phyloP scores from a whole-genome alignment of 2,888 invertebrate genomes.

The Megastigmus dorsalis region DNA sequence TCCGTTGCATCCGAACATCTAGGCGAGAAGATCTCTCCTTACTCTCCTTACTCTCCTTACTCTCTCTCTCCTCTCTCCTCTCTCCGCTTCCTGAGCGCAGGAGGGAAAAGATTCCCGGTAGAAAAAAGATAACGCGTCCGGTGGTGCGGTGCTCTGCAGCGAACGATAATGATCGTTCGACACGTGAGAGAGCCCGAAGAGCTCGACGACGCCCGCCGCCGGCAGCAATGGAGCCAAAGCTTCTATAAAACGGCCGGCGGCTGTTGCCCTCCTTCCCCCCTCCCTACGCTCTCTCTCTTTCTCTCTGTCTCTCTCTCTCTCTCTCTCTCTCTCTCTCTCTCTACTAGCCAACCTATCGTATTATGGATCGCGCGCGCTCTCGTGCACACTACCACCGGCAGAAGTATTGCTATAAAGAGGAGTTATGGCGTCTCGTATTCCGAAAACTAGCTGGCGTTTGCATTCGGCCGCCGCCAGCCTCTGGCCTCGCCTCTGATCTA shows the following conservation, averaged over 20 bases:
- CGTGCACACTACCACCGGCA: neutral
- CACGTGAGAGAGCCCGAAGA: conserved; percentile 11
- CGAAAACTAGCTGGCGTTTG: conserved; percentile 49
- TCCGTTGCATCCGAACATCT: too few species aligned
- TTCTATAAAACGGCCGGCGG: neutral
- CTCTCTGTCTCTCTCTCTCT: neutral
- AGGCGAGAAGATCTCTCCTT: too few species aligned
- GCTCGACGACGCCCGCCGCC: too few species aligned
- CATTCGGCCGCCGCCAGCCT: conserved; percentile 7
- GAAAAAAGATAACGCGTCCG: neutral
- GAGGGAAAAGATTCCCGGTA: neutral
- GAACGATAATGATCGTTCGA: conserved; percentile 40
- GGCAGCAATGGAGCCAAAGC: neutral
- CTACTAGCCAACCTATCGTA: conserved; percentile 11
- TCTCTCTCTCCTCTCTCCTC: neutral
- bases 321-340: too few species aligned
- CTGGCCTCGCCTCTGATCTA: neutral
- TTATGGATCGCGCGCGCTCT: conserved; percentile 28
- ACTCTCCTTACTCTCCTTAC: neutral
- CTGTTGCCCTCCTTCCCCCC: neutral
- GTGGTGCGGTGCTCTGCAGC: neutral
- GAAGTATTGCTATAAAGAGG: conserved; percentile 31
- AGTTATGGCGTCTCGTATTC: conserved; percentile 39
- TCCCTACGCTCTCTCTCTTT: neutral
- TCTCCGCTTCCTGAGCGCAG: neutral